Percentiles rank a stretch among this genome's conserved stretches.
phyloP scores from a whole-genome alignment of 1,140 invertebrate genomes.

The Rhopalosiphum padi region DNA sequence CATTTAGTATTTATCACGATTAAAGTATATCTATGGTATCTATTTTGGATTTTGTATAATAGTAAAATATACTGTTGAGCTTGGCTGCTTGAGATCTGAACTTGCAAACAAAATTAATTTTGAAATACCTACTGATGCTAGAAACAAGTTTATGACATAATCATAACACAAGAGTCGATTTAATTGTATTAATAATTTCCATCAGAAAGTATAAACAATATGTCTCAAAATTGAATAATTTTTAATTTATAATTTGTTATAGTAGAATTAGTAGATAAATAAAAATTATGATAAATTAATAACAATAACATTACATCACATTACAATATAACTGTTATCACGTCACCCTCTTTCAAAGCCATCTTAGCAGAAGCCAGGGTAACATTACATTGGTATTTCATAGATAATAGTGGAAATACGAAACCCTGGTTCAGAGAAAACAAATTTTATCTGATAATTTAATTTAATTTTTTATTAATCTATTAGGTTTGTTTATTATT shows the following conservation, averaged over 20 bases:
- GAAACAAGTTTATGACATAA: not conserved
- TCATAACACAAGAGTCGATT: not conserved
- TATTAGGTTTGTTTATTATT: not conserved
- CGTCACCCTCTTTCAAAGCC: no score
- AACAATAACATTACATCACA: no score
- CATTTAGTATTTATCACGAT: no score
- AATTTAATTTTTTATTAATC: not conserved
- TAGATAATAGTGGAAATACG: not conserved
- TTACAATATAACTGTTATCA: no score
- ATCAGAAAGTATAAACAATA: not conserved
- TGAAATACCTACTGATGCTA: not conserved
- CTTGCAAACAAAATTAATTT: not conserved
- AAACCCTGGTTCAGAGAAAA: not conserved
- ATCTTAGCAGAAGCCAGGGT: no score
- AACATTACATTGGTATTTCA: not conserved
- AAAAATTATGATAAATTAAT: no score
- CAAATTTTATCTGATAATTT: constrained; percentile 30
- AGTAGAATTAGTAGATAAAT: no score
- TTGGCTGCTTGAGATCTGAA: not conserved
- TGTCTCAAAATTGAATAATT: no score
- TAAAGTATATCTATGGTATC: no score
- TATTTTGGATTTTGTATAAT: no score
- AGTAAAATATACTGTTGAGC: no score
- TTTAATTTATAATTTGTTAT: no score
- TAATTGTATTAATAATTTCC: not conserved